A percentile compares a stretch with the other conserved stretches of the same genome.
Evolutionary conservation across 2,888 invertebrate genomes (phyloP).

Genomic region (Ecliptopera silaceata): DNA sequence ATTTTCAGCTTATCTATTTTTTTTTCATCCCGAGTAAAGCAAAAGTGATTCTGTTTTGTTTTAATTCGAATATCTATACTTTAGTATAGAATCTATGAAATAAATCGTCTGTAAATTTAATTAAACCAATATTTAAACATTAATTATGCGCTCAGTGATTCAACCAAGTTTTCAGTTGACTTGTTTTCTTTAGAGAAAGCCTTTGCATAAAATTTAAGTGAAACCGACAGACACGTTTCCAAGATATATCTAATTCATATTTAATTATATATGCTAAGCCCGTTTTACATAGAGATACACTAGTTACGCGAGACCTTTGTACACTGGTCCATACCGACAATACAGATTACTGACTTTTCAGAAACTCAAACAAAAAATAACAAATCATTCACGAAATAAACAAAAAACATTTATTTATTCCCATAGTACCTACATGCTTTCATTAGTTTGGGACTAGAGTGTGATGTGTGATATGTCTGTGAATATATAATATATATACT

Average conservation of each 20-base stretch:
- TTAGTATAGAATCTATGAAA: background rate
- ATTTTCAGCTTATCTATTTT: no score
- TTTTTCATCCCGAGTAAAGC: no score
- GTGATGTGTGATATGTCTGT: no score
- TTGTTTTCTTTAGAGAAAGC: constrained; percentile 22
- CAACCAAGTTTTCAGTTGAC: constrained; percentile 26
- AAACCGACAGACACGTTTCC: constrained; percentile 6
- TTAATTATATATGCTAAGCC: constrained; percentile 19
- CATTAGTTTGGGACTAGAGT: no score
- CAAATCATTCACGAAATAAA: no score
- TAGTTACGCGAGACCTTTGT: background rate
- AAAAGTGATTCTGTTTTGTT: no score
- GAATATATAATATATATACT: no score
- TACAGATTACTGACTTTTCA: no score
- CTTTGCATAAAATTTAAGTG: constrained; percentile 25
- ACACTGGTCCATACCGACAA: background rate
- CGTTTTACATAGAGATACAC: background rate
- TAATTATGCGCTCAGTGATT: constrained; percentile 18
- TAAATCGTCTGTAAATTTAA: background rate
- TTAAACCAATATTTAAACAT: background rate
- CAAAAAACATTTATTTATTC: no score
- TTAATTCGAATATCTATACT: no score
- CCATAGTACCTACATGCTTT: no score
- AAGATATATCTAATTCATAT: constrained; percentile 22
- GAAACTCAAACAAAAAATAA: no score